A percentile compares a stretch with the other conserved stretches of the same genome.
Conservation (phyloP, 2,888 invertebrate genomes). For the Troides oblongomaculatus region DNA sequence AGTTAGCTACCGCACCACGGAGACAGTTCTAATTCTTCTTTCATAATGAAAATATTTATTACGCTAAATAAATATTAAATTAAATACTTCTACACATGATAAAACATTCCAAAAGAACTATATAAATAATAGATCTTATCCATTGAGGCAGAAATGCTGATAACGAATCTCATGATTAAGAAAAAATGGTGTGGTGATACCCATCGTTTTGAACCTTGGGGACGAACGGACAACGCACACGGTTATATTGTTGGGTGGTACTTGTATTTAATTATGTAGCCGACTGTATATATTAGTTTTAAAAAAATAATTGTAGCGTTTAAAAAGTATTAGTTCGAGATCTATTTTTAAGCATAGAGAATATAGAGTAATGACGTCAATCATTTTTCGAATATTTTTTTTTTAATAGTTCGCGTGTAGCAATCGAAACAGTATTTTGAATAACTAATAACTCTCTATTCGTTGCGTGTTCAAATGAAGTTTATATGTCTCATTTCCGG, state of each 20-base stretch:
- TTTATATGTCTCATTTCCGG: slow-evolving; percentile 38
- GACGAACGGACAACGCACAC: slow-evolving; percentile 33
- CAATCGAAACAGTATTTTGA: slow-evolving; percentile 73
- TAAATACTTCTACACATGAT: neutral
- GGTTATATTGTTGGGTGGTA: slow-evolving; percentile 36
- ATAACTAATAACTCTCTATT: slow-evolving; percentile 28
- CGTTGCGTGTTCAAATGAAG: slow-evolving; percentile 33
- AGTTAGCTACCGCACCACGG: too few relatives aligned
- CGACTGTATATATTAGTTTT: slow-evolving; percentile 66
- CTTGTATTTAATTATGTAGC: slow-evolving; percentile 53
- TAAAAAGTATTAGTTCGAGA: slow-evolving; percentile 65
- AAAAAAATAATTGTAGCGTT: slow-evolving; percentile 43
- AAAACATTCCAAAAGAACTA: slow-evolving; percentile 51
- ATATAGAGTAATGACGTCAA: slow-evolving; percentile 48
- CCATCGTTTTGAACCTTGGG: slow-evolving; percentile 13
- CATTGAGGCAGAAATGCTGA: slow-evolving; percentile 42
- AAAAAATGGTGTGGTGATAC: slow-evolving; percentile 20
- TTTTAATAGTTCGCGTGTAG: slow-evolving; percentile 67
- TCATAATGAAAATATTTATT: slow-evolving; percentile 1
- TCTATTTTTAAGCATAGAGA: slow-evolving; percentile 64
- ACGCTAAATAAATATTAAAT: neutral
- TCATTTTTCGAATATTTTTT: slow-evolving; percentile 63
- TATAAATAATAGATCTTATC: slow-evolving; percentile 30
- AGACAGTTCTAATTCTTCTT: neutral
- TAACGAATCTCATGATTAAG: slow-evolving; percentile 55